Conservation (phyloP, 1,140 invertebrate genomes). For the Eufriesea mexicana region DNA sequence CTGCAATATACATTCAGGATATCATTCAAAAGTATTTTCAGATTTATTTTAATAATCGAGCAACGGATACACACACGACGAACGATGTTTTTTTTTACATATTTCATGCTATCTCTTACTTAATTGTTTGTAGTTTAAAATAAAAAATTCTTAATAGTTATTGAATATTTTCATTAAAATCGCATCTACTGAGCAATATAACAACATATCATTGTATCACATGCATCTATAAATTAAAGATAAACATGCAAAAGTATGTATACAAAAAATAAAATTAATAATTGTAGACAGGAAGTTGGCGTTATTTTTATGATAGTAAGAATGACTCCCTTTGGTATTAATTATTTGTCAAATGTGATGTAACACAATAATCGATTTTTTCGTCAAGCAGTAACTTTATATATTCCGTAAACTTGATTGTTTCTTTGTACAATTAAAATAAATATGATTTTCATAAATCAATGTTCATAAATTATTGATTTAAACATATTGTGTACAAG, state of each 20-base stretch:
- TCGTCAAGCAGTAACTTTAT: not conserved
- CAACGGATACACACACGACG: not conserved
- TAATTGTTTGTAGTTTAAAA: not conserved
- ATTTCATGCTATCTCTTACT: not conserved
- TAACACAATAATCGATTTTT: constrained; percentile 21
- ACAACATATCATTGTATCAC: not conserved
- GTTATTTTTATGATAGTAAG: constrained; percentile 46
- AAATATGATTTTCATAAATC: not conserved
- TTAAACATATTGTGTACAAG: not conserved
- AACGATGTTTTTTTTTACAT: not conserved
- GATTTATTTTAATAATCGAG: constrained; percentile 19
- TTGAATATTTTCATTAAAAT: constrained; percentile 9
- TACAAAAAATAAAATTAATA: constrained; percentile 33
- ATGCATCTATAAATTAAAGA: constrained; percentile 18
- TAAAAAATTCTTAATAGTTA: not conserved
- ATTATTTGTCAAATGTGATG: constrained; percentile 52
- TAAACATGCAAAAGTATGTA: constrained; percentile 40
- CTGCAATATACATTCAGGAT: not conserved
- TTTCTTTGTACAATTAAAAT: not conserved
- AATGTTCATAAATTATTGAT: not conserved
- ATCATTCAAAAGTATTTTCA: not conserved
- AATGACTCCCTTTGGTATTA: constrained; percentile 55
- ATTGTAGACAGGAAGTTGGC: constrained; percentile 16
- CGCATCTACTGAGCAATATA: not conserved
- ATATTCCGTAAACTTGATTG: not conserved